Evolutionary conservation across 1,140 invertebrate genomes (phyloP).

Genomic region (Fopius arisanus): DNA sequence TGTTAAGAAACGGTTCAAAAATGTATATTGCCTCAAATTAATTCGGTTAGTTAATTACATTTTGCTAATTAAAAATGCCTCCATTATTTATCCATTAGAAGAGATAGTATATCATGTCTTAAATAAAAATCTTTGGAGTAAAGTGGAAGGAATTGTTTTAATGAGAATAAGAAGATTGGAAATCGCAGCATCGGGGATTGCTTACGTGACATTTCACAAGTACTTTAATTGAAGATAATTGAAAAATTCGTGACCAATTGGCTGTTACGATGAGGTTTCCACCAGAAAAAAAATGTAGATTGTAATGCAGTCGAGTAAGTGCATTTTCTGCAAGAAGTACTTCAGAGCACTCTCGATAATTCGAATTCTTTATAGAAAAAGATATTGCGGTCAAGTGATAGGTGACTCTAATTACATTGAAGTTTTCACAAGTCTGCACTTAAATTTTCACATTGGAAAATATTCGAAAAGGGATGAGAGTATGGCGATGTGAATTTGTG

Average conservation of each 20-base stretch:
- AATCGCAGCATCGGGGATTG: neutral
- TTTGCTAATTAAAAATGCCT: too few relatives aligned
- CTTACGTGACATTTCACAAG: neutral
- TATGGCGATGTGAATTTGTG: neutral
- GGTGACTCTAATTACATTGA: neutral
- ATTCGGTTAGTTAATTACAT: too few relatives aligned
- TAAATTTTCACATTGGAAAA: neutral
- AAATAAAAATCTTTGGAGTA: too few relatives aligned
- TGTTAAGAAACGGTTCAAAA: too few relatives aligned
- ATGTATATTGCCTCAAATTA: too few relatives aligned
- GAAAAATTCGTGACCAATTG: neutral
- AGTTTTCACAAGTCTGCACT: neutral
- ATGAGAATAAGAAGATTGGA: too few relatives aligned
- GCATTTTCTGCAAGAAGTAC: neutral
- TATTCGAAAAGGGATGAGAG: too few relatives aligned
- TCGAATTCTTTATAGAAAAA: neutral
- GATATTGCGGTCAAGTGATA: constrained; percentile 11
- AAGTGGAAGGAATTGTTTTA: too few relatives aligned
- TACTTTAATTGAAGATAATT: neutral
- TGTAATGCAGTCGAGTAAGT: neutral
- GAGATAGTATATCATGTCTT: too few relatives aligned
- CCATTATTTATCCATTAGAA: too few relatives aligned
- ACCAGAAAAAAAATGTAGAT: neutral
- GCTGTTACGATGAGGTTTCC: neutral
- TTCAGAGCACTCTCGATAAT: neutral